Percentiles rank a stretch among this genome's conserved stretches.
Conservation (phyloP, 2,888 invertebrate species). For the Sminthurides aquaticus region DNA sequence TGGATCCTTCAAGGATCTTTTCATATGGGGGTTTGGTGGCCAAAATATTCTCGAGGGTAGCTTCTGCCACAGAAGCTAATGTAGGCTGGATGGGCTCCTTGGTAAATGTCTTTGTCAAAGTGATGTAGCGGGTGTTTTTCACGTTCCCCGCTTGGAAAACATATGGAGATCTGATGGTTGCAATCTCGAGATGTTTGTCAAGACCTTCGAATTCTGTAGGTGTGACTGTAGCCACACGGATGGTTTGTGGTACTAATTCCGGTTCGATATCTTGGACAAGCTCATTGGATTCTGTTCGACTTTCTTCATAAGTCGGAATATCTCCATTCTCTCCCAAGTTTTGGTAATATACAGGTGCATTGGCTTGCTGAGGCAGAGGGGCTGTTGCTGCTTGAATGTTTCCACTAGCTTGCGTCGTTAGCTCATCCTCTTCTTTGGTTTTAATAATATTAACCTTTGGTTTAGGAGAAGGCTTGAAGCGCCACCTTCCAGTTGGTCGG, state of each 20-base stretch:
- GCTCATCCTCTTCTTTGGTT: conserved; percentile 39
- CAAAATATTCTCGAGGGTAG: conserved; percentile 65
- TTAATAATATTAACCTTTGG: conserved; percentile 59
- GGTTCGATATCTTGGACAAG: conserved; percentile 33
- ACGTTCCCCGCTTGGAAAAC: conserved; percentile 80
- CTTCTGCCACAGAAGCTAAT: conserved; percentile 35
- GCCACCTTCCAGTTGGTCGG: conserved; percentile 77
- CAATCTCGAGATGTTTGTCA: conserved; percentile 68
- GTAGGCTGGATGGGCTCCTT: conserved; percentile 41
- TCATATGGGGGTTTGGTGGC: conserved; percentile 73
- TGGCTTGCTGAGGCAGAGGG: conserved; percentile 13
- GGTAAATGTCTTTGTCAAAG: conserved; percentile 57
- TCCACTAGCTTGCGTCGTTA: conserved; percentile 20
- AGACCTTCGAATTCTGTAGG: conserved; percentile 76
- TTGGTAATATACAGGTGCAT: conserved; percentile 27
- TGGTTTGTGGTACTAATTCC: conserved; percentile 60
- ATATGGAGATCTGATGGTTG: conserved; percentile 81
- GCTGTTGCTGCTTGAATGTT: conserved; percentile 19
- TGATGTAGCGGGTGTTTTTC: conserved; percentile 78
- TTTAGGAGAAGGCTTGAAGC: conserved; percentile 81
- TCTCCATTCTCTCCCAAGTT: conserved; percentile 27
- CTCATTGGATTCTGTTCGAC: conserved; percentile 41
- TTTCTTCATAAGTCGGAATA: conserved; percentile 35
- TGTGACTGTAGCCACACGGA: conserved; percentile 81
- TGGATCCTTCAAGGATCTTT: conserved; percentile 55